Percentiles rank a stretch among this genome's conserved stretches.
phyloP scores from a whole-genome alignment of 2,113 vertebrate genomes.

The Elanus axillaris region DNA sequence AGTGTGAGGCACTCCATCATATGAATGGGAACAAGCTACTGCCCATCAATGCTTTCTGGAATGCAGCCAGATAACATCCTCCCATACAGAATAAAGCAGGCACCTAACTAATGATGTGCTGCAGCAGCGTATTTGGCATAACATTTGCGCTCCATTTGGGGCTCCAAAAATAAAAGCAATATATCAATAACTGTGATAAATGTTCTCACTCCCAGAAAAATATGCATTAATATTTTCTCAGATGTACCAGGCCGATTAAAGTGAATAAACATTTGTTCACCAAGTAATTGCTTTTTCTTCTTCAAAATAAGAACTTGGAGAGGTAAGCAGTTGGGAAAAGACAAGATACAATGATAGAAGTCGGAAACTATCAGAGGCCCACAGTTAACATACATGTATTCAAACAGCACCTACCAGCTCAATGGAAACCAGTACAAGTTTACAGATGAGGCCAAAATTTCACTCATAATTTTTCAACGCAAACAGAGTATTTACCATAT shows the following conservation, averaged over 20 bases:
- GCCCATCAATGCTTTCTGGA: background rate
- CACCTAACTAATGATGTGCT: background rate
- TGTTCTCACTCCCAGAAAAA: background rate
- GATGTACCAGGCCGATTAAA: background rate
- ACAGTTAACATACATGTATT: background rate
- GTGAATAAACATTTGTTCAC: background rate
- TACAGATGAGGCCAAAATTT: background rate
- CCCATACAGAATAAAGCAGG: background rate
- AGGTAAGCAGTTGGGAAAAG: background rate
- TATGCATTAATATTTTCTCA: background rate
- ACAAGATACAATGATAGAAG: background rate
- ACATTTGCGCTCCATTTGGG: background rate
- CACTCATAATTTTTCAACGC: background rate
- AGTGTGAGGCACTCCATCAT: background rate
- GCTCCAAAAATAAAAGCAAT: background rate
- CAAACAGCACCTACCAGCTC: background rate
- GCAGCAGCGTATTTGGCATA: background rate
- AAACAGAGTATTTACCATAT: background rate
- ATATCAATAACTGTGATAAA: background rate
- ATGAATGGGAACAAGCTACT: background rate
- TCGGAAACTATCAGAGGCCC: background rate
- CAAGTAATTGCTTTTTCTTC: background rate
- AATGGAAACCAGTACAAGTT: background rate
- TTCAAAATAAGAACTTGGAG: background rate
- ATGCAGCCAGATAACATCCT: slow-evolving; percentile 6